Evolutionary conservation across 2,888 invertebrate species (phyloP).

Genomic region (Drosophila mimica): DNA sequence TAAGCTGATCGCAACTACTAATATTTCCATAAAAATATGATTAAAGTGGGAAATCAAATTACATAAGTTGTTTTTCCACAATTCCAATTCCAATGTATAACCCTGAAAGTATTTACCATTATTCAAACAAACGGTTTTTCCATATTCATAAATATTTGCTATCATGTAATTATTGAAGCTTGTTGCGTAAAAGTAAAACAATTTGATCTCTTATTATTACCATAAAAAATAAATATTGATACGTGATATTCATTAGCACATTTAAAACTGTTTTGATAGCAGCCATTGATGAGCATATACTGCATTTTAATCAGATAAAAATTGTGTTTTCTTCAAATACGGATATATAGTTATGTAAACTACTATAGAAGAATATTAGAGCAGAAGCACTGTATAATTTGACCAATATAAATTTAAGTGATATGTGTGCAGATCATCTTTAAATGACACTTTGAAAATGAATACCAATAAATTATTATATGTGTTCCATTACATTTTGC

Average conservation of each 20-base stretch:
- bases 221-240: constrained; percentile 43
- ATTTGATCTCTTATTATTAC: constrained; percentile 23
- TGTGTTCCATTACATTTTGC: neutral
- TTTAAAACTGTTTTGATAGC: constrained; percentile 13
- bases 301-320: neutral
- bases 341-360: neutral
- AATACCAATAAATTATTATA: neutral
- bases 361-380: neutral
- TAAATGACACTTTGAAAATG: neutral
- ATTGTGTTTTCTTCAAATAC: neutral
- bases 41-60: constrained; percentile 2
- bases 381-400: neutral
- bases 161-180: constrained; percentile 31
- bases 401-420: neutral
- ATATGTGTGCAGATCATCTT: neutral
- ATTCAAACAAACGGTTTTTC: neutral
- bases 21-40: neutral
- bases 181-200: constrained; percentile 46
- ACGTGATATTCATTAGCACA: constrained; percentile 53
- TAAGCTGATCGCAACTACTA: neutral
- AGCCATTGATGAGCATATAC: neutral
- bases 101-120: neutral
- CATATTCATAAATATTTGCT: constrained; percentile 20
- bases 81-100: constrained; percentile 4
- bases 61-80: constrained; percentile 1